These are phyloP conservation scores for Xiphorhynchus elegans DNA, from an alignment of 2,113 vertebrate species.

Conservation along the genomic window DNA sequence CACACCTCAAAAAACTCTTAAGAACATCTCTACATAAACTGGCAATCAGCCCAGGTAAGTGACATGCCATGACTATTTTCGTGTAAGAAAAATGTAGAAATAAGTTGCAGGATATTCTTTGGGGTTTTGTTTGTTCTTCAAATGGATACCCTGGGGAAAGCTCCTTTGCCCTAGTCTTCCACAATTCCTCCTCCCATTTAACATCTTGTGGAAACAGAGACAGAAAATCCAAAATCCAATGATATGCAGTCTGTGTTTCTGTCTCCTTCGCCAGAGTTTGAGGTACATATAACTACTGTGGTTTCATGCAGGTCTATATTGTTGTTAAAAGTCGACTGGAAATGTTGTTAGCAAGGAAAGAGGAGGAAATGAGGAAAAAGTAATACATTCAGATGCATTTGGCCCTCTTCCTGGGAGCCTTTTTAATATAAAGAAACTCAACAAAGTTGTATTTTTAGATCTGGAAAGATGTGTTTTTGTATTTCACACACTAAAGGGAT, in stretches of 20 bases:
- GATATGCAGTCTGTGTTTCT: neutral
- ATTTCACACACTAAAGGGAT: conserved; percentile 54
- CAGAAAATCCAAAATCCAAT: neutral
- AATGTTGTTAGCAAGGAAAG: conserved; percentile 37
- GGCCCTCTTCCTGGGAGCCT: conserved; percentile 51
- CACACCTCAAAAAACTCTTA: neutral
- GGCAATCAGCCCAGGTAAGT: neutral
- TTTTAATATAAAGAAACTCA: conserved; percentile 48
- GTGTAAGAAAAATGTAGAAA: neutral
- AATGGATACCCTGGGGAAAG: neutral
- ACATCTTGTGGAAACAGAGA: neutral
- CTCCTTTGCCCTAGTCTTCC: neutral
- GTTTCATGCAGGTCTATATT: neutral
- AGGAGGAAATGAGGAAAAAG: conserved; percentile 51
- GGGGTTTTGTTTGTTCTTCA: neutral
- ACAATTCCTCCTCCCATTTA: neutral
- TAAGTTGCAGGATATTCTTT: neutral
- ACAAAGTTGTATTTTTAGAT: conserved; percentile 48
- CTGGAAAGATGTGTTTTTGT: neutral
- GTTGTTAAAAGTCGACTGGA: conserved; percentile 38
- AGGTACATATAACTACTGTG: neutral
- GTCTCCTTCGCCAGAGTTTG: neutral
- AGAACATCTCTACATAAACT: neutral
- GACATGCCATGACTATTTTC: neutral
- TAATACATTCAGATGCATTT: conserved; percentile 46